Conservation (phyloP, 2,113 vertebrate species). For the Physeter macrocephalus region DNA sequence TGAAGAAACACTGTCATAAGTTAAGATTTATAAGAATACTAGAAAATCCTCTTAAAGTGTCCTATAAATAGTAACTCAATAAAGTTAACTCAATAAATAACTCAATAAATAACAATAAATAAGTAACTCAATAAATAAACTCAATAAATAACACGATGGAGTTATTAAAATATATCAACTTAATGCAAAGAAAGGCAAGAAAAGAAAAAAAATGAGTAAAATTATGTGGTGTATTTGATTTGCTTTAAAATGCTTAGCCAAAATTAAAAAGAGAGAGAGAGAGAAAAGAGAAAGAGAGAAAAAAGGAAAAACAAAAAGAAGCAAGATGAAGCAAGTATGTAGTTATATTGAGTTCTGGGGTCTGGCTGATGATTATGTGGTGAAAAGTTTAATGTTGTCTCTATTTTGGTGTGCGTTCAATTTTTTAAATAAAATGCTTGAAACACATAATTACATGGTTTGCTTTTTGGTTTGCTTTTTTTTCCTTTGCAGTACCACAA, state of each 20-base stretch:
- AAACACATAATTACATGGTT: not conserved
- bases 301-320: not conserved
- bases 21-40: not conserved
- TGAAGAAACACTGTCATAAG: not conserved
- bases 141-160: too few relatives aligned
- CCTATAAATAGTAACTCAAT: not conserved
- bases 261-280: not conserved
- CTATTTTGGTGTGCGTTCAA: not conserved
- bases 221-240: not conserved
- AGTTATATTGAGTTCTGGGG: not conserved
- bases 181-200: not conserved
- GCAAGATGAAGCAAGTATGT: not conserved
- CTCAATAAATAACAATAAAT: too few relatives aligned
- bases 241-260: not conserved
- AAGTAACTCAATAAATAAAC: too few relatives aligned
- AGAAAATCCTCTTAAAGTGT: not conserved
- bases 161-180: not conserved
- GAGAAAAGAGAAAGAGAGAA: rapidly evolving
- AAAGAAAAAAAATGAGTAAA: not conserved
- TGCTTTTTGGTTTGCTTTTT: not conserved
- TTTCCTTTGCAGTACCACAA: not conserved
- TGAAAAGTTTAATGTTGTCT: not conserved
- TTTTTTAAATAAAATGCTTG: not conserved
- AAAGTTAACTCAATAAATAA: too few relatives aligned
- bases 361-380: not conserved